Base-by-base conservation (phyloP, 2,113 vertebrate genomes). In the Perccottus glenii region DNA sequence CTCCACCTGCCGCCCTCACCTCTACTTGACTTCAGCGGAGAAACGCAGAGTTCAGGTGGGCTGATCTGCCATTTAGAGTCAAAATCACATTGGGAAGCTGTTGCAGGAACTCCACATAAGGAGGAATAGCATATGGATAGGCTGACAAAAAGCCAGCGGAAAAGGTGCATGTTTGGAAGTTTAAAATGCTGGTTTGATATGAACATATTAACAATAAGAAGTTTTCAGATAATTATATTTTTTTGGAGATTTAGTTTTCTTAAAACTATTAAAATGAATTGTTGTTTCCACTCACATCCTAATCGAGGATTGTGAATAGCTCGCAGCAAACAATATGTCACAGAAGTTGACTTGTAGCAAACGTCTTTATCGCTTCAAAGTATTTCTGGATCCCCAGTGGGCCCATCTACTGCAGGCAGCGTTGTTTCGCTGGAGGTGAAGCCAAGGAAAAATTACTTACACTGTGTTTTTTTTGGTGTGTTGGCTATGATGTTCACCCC, bases 1-100 rank as follows among this genome's bases (percentile, higher is more conserved):
- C 83, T 83, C 75, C 89, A 87, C 85, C 87, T 88, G 84, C 80
- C 59, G 58, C 73, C 82, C 71, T 59, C 81, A 77, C 72, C 83
- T 81, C 60, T 12, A 38, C 46, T 43, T 74, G 70, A 40, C 63
- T 52, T 59, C 27, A 55, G 32, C 33, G 12, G 33, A 4, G 6
- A 33, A 38, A 36, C n/a, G 3, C 7, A 11, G 33, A 38, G 36
- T 33, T 38, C 52, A 36, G 33, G 36, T 11, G 9, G 11, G 32
- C 0, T 14, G 10, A 53, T 53, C 14, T 6, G 4, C 32, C 32
- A 12, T 7, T 53, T 52, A 5, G 19, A 33, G 27, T 11, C 32
- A 27, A 55, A 9, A 55, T 27, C 19, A 27, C 14, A 8, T 12
- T 8, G 5, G 12, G 9, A 55, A 55, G 11, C 11, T 4, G 14